These are phyloP conservation scores for Tupaia chinensis DNA, from an alignment of 2,113 vertebrate genomes.

Conservation along the genomic window DNA sequence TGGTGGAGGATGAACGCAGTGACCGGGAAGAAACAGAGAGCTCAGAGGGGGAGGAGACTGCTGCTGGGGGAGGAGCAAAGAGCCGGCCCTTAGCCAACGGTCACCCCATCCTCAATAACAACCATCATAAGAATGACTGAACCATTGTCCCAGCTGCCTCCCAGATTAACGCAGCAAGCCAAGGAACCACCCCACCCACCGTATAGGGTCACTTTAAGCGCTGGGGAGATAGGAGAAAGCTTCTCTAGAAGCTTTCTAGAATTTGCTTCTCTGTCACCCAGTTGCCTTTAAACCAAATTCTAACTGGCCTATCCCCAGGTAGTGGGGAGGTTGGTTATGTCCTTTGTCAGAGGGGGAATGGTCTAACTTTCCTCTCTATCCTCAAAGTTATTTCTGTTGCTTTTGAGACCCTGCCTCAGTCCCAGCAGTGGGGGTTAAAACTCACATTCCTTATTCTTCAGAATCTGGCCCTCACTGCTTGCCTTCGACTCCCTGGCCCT, in stretches of 20 bases:
- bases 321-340: conserved; percentile 19
- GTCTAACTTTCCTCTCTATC: neutral
- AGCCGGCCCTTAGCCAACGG: conserved; percentile 92
- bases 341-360: neutral
- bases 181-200: conserved; percentile 52
- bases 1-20: conserved; percentile 94
- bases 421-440: neutral
- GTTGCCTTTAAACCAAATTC: conserved; percentile 78
- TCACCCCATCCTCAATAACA: conserved; percentile 92
- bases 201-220: conserved; percentile 14
- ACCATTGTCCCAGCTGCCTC: conserved; percentile 25
- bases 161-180: conserved; percentile 56
- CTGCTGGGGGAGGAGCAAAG: conserved; percentile 82
- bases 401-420: conserved; percentile 43
- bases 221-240: conserved; percentile 40
- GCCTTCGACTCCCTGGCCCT: conserved; percentile 66
- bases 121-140: conserved; percentile 92
- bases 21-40: conserved; percentile 96
- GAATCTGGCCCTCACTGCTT: conserved; percentile 53
- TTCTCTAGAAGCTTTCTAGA: too few species aligned
- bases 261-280: conserved; percentile 54
- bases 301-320: conserved; percentile 3
- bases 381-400: neutral
- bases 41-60: conserved; percentile 89
- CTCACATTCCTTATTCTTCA: conserved; percentile 77